These are phyloP conservation scores for Torymus texanus DNA, from an alignment of 2,888 invertebrate species.

Conservation along the genomic window DNA sequence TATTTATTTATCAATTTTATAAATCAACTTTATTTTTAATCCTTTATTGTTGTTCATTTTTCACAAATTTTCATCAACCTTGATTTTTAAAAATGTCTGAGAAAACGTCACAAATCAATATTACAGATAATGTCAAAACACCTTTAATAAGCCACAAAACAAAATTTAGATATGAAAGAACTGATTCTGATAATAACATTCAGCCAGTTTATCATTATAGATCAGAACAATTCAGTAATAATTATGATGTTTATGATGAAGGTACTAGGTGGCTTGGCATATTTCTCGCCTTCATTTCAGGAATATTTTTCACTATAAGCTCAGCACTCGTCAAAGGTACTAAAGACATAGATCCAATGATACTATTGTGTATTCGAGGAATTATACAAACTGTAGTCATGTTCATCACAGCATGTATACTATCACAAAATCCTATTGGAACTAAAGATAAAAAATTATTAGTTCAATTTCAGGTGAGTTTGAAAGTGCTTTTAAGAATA, in stretches of 20 bases:
- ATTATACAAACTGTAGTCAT: slow-evolving; percentile 73
- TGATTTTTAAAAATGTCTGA: neutral
- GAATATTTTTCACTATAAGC: slow-evolving; percentile 76
- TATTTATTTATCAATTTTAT: slow-evolving; percentile 11
- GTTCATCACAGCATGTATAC: slow-evolving; percentile 67
- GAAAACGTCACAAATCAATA: slow-evolving; percentile 5
- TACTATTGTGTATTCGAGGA: slow-evolving; percentile 73
- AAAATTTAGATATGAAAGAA: slow-evolving; percentile 70
- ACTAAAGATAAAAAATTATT: slow-evolving; percentile 72
- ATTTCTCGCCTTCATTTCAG: slow-evolving; percentile 74
- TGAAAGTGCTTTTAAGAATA: neutral
- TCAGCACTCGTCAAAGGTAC: slow-evolving; percentile 75
- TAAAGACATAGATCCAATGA: slow-evolving; percentile 75
- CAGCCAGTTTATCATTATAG: slow-evolving; percentile 68
- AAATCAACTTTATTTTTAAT: slow-evolving; percentile 20
- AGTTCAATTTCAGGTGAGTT: slow-evolving; percentile 71
- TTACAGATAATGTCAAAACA: slow-evolving; percentile 8
- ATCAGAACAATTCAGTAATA: slow-evolving; percentile 70
- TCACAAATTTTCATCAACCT: neutral
- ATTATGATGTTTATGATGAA: slow-evolving; percentile 67
- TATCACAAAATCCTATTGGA: slow-evolving; percentile 70
- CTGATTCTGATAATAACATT: slow-evolving; percentile 71
- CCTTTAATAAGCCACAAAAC: slow-evolving; percentile 57
- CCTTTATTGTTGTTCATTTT: neutral
- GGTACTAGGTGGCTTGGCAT: slow-evolving; percentile 73